Evolutionary conservation across 2,888 invertebrate species (phyloP), one percentile per base, ranked within the genome.

Genomic region (Phaonia tiefii): DNA sequence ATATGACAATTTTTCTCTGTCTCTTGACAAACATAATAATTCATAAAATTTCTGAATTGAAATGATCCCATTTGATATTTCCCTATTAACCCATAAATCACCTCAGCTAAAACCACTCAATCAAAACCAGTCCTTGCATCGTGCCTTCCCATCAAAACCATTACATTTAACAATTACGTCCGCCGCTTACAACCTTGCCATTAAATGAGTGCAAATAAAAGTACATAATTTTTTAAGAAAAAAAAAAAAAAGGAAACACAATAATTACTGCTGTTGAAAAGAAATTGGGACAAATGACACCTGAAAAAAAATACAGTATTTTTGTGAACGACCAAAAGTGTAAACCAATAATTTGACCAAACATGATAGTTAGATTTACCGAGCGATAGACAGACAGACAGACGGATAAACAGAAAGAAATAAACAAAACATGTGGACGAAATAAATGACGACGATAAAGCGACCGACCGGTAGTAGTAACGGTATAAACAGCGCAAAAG

Each of bases 381-480:
- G 42, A 54, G 54, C 65, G 49, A 74, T 42, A 22, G 80, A 77
- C 74, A 71, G 75, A 66, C 51, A 15, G 58, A 51, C 26, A 46
- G 75, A 31, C 58, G 67, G 49, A 31, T 67, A 66, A 26, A 31
- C 15, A 67, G 37, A 54, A 54, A 15, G 67, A 63, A 70, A 66
- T 42, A 58, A 67, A 69, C 11, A 69, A 73, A 31, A 65, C 63
- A 63, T 42, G 42, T 63, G 63, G 8, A 42, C 42, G 63, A 63
- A n/a, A 54, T 39, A 74, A 69, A 58, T 26, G 31, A 66, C n/a
- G 65, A 63, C 54, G 44, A 13, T 51, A 20, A 8, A n/a, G 20
- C 66, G 49, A 26, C 26, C 51, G 73, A 81, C 81, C 81, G 81
- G 78, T 81, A 81, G 78, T 81, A 81, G 74, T 81, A 81, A 81